Percentiles rank a stretch among this genome's conserved stretches.
Conservation (phyloP, 2,888 invertebrate species). For the Cerastis rubricosa region DNA sequence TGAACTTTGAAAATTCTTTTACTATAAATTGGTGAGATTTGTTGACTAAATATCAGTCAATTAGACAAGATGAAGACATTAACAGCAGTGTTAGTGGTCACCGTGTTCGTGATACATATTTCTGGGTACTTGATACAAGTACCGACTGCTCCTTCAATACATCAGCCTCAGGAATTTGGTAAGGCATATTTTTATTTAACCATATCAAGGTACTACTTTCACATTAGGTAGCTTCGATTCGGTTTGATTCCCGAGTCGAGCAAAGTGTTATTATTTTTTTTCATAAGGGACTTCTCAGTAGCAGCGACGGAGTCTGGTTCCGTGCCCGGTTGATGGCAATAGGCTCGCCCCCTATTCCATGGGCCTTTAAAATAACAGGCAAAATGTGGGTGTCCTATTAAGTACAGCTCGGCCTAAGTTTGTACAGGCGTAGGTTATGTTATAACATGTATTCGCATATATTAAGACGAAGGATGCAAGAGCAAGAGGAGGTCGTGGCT, state of each 20-base stretch:
- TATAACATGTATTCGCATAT: too few relatives aligned
- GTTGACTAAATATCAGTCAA: constrained; percentile 65
- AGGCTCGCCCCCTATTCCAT: too few relatives aligned
- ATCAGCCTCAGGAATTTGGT: constrained; percentile 55
- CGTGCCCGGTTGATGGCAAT: too few relatives aligned
- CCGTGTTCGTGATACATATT: constrained; percentile 62
- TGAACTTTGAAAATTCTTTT: constrained; percentile 71
- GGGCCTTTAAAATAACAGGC: too few relatives aligned
- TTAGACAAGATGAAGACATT: constrained; percentile 79
- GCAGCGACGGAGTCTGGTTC: too few relatives aligned
- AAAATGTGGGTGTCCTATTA: too few relatives aligned
- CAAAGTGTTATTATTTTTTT: too few relatives aligned
- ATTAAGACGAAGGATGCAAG: neutral
- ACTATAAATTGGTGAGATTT: constrained; percentile 70
- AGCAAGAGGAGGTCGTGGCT: neutral
- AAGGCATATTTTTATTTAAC: constrained; percentile 34
- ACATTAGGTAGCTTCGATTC: too few relatives aligned
- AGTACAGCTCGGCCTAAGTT: too few relatives aligned
- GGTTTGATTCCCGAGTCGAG: too few relatives aligned
- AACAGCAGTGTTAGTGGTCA: constrained; percentile 71
- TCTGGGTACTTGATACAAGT: constrained; percentile 83
- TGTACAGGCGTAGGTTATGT: too few relatives aligned
- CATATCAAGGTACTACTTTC: neutral
- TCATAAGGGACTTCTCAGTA: too few relatives aligned
- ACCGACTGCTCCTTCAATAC: constrained; percentile 70